phyloP scores from a whole-genome alignment of 1,140 invertebrate species.

The Pectinophora gossypiella region DNA sequence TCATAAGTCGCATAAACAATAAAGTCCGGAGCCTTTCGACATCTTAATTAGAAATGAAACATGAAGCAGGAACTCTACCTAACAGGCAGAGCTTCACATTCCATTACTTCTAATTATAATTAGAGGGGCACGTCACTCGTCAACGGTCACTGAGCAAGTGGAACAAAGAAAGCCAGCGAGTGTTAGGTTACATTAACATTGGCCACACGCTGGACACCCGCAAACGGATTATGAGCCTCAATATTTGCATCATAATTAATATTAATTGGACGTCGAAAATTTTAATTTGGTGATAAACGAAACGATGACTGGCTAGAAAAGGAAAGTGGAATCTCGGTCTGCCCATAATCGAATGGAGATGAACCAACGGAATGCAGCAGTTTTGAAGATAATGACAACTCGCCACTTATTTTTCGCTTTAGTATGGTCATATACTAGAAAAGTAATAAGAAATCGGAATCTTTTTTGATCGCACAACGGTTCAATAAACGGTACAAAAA shows the following conservation, averaged over 20 bases:
- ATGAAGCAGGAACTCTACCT: not conserved
- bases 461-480: not conserved
- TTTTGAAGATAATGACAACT: not conserved
- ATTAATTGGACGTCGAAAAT: not conserved
- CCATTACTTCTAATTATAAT: not conserved
- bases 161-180: constrained; percentile 26
- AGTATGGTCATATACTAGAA: not conserved
- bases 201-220: constrained; percentile 11
- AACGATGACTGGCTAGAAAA: not conserved
- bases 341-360: not conserved
- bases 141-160: constrained; percentile 21
- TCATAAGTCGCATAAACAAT: not conserved
- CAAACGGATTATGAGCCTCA: not conserved
- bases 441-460: not conserved
- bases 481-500: constrained; percentile 12
- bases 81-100: not conserved
- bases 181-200: constrained; percentile 18
- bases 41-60: not conserved
- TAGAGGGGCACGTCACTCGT: not conserved
- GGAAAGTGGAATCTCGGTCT: constrained; percentile 2
- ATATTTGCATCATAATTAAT: not conserved
- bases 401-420: not conserved
- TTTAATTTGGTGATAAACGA: not conserved
- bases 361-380: not conserved
- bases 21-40: not conserved